phyloP scores from a whole-genome alignment of 1,140 invertebrate genomes.

The Heliothis virescens region DNA sequence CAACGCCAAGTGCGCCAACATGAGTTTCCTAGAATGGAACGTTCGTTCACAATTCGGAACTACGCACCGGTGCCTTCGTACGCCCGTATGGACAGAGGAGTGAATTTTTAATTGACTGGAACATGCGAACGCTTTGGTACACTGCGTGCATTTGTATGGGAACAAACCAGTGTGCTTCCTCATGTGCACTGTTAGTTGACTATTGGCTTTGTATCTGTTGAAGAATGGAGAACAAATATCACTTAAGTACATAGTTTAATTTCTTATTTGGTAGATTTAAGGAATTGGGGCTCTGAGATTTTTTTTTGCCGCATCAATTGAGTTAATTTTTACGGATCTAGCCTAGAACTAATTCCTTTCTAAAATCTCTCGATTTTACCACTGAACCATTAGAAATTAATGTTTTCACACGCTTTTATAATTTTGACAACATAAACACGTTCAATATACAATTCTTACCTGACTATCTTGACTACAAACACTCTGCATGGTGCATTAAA shows the following conservation, averaged over 20 bases:
- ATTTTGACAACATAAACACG: too few species aligned
- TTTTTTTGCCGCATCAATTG: too few species aligned
- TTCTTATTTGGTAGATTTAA: not conserved
- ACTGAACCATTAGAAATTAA: too few species aligned
- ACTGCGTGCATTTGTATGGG: conserved; percentile 63
- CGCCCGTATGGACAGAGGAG: conserved; percentile 61
- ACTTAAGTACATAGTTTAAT: not conserved
- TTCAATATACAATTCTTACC: too few species aligned
- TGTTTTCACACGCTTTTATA: too few species aligned
- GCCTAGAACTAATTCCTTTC: too few species aligned
- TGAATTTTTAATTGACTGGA: conserved; percentile 59
- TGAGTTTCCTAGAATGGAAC: conserved; percentile 52
- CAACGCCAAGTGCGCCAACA: conserved; percentile 45
- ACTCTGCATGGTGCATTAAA: too few species aligned
- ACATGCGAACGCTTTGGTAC: conserved; percentile 59
- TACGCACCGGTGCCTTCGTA: conserved; percentile 57
- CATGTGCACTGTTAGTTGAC: conserved; percentile 31
- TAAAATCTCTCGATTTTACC: too few species aligned
- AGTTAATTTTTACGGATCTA: too few species aligned
- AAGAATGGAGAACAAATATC: not conserved
- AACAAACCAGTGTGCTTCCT: conserved; percentile 50
- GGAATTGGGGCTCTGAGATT: too few species aligned
- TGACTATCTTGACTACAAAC: too few species aligned
- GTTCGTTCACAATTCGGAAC: conserved; percentile 50
- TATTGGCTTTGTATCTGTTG: conserved; percentile 50